Evolutionary conservation across 2,888 invertebrate genomes (phyloP), one percentile per base, ranked within the genome.

Genomic region (Polydrusus tereticollis): DNA sequence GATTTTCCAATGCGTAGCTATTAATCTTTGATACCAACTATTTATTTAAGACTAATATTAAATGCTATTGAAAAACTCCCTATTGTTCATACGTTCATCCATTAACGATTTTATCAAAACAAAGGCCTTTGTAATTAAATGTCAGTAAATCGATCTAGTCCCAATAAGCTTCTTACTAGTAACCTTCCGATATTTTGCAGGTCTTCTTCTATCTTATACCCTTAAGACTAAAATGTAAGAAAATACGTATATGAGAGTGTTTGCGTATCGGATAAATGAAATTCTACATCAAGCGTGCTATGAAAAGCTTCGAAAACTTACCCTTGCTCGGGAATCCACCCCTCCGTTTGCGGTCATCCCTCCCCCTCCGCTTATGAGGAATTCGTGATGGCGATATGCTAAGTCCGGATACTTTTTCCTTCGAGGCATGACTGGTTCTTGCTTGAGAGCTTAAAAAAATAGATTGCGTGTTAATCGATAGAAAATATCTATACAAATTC

Each of bases 401-500:
- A 94, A 89, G 80, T 94, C 94, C 57, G 95, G 95, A 85, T 94
- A 94, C 88, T 95, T 95, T 90, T 94, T 95, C 85, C 94, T 91
- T 78, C 95, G 90, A 77, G 94, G 94, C 87, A 95, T 89, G 76
- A 94, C 93, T 79, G 94, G 94, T 86, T 95, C 95, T 88, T 93
- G 90, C 69, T 88, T 89, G 77, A 88, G 82, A 78, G 82, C 84
- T 85, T 80, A 75, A 77, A 77, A 50, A 62, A 47, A 68, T 23
- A 67, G 45, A 29, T 55, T 26, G 29, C 21, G 16, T 38, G 41
- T 21, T 8, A 38, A 33, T n/a, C 29, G 0, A 52, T 16, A 26
- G 4, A 16, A 50, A n/a, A 23, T 23, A 23, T 47, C 21, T 47
- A n/a, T 47, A 23, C 23, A 23, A 50, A 50, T 23, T 23, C 23